phyloP scores from a whole-genome alignment of 2,113 vertebrate genomes.

The Limnothrissa miodon region DNA sequence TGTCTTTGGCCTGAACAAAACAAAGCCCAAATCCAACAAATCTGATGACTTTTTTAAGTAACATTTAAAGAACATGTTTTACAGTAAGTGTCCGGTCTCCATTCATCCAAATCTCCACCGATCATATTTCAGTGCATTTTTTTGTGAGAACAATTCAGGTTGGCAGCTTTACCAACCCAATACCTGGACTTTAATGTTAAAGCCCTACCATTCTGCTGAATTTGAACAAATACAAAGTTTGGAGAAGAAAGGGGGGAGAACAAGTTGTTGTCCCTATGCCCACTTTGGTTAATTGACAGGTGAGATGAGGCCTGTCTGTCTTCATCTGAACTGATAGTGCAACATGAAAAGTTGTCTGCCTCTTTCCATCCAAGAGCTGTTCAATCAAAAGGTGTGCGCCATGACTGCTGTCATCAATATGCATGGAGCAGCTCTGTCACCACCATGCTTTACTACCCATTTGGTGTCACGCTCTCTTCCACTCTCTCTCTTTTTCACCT shows the following conservation, averaged over 20 bases:
- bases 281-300: constrained; percentile 61
- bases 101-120: background rate
- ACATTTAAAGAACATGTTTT: too few species aligned
- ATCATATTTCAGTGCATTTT: too few species aligned
- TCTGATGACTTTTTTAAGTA: background rate
- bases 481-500: constrained; percentile 3
- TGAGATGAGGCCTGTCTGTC: constrained; percentile 60
- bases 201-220: background rate
- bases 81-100: background rate
- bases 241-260: background rate
- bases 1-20: background rate
- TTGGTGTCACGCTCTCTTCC: constrained; percentile 51
- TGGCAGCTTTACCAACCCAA: background rate
- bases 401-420: constrained; percentile 68
- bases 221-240: constrained; percentile 14
- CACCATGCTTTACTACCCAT: constrained; percentile 51
- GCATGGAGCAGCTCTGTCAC: constrained; percentile 67
- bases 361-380: constrained; percentile 66
- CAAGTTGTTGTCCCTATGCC: background rate
- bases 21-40: background rate
- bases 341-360: constrained; percentile 73
- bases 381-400: constrained; percentile 66
- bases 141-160: background rate
- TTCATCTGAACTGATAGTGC: constrained; percentile 69
- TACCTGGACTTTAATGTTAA: background rate